Conservation (phyloP, 1,140 invertebrate genomes). For the Lanistes nyassanus region DNA sequence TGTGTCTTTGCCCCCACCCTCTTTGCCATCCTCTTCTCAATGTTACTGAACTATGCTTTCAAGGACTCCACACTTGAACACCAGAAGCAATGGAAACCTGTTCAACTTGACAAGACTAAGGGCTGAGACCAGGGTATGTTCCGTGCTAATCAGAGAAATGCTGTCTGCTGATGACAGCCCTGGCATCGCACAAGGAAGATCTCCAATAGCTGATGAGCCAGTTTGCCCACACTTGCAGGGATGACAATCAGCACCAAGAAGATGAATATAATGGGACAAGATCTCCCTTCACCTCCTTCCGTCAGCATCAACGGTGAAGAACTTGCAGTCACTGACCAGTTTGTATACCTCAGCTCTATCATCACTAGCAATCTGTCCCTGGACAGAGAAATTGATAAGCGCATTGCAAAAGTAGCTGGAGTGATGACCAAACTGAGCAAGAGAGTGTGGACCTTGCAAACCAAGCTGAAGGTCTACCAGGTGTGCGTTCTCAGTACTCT, state of each 20-base stretch:
- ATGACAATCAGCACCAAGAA: constrained; percentile 3
- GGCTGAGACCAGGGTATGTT: no score
- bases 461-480: constrained; percentile 16
- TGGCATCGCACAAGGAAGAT: no score
- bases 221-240: no score
- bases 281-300: background rate
- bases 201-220: no score
- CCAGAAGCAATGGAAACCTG: no score
- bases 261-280: background rate
- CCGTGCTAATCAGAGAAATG: no score
- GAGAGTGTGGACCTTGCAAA: background rate
- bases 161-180: no score
- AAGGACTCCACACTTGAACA: no score
- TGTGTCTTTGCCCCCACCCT: no score
- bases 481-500: background rate
- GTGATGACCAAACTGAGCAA: background rate
- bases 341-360: background rate
- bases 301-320: background rate
- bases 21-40: no score
- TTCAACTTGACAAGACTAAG: no score
- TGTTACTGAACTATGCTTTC: no score
- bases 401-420: background rate
- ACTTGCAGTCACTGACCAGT: background rate
- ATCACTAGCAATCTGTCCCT: background rate
- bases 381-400: background rate